Conservation (phyloP, 2,888 invertebrate species). For the Amitus sp. region DNA sequence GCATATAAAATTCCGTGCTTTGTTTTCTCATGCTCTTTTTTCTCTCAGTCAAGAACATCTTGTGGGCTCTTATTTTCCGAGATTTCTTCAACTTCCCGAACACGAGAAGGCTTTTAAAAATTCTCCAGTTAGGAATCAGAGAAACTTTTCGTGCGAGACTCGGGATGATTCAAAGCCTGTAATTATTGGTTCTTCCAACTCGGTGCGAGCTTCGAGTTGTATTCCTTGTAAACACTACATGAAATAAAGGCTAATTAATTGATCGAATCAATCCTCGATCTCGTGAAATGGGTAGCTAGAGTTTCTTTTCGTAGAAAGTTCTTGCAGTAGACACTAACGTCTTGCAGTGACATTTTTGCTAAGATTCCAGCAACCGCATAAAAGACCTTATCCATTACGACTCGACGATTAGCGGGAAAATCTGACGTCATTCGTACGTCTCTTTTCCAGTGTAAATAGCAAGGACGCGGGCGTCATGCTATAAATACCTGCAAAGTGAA, state of each 20-base stretch:
- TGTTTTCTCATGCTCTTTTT: constrained; percentile 3
- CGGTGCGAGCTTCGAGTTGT: not conserved
- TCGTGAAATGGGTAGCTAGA: constrained; percentile 24
- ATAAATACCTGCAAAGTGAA: not conserved
- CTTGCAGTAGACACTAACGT: not conserved
- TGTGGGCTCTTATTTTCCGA: constrained; percentile 1
- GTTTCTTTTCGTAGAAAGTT: no score
- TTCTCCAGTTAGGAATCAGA: not conserved
- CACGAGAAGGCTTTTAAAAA: constrained; percentile 10
- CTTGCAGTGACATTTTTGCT: not conserved
- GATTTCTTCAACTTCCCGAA: not conserved
- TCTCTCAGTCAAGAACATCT: not conserved
- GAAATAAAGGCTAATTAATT: not conserved
- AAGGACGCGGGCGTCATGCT: not conserved
- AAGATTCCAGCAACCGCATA: not conserved
- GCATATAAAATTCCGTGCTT: constrained; percentile 5
- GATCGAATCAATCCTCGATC: not conserved
- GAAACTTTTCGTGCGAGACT: not conserved
- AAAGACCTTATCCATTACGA: not conserved
- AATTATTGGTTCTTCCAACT: not conserved
- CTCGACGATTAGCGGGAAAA: not conserved
- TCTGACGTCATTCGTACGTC: not conserved
- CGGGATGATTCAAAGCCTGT: not conserved
- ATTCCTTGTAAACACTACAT: not conserved
- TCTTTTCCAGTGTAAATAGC: not conserved